Conservation (phyloP, 2,113 vertebrate species). For the Oophaga pumilio region DNA sequence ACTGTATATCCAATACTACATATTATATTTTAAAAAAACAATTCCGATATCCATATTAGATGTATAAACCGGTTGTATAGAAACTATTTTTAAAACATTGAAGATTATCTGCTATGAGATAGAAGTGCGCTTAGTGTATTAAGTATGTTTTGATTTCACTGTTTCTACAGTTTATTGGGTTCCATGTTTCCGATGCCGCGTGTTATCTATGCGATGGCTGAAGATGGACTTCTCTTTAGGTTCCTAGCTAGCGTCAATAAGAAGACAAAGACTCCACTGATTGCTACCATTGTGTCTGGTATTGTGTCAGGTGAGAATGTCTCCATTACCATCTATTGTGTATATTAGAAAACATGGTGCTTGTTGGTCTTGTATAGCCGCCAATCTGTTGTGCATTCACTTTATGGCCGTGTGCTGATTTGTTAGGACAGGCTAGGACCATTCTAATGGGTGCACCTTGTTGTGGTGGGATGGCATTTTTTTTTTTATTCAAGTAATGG, state of each 20-base stretch:
- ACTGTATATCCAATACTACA: no score
- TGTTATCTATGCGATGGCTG: constrained; percentile 95
- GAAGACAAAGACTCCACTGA: constrained; percentile 84
- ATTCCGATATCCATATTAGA: no score
- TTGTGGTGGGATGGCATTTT: no score
- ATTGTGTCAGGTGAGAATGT: constrained; percentile 79
- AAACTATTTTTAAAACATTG: no score
- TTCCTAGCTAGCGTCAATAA: constrained; percentile 78
- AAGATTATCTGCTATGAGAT: neutral
- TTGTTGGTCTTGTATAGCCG: neutral
- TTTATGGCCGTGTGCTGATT: neutral
- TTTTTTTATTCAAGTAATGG: no score
- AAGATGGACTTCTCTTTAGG: constrained; percentile 90
- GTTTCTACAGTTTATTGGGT: constrained; percentile 81
- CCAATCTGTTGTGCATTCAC: neutral
- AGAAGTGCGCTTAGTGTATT: neutral
- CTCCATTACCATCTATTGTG: neutral
- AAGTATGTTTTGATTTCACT: neutral
- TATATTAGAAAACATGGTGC: neutral
- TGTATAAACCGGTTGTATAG: no score
- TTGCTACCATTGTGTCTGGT: constrained; percentile 86
- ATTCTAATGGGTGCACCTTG: no score
- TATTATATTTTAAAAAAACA: no score
- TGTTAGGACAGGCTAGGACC: neutral
- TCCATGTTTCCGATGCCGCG: constrained; percentile 98